Conservation (phyloP, 2,113 vertebrate species). For the Chaenocephalus aceratus region DNA sequence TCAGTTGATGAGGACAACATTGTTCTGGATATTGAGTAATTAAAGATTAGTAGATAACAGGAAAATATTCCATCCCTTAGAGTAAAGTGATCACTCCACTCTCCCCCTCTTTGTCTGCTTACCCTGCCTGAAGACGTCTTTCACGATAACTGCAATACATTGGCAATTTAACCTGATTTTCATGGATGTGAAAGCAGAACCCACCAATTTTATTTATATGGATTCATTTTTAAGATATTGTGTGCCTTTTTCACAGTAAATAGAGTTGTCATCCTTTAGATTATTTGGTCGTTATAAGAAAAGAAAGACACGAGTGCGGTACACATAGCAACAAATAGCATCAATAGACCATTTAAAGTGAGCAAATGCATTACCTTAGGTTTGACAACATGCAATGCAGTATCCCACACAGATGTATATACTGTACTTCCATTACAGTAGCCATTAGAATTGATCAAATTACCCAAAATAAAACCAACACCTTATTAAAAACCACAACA, state of each 20-base stretch:
- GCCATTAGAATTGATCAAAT: not conserved
- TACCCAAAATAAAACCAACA: not conserved
- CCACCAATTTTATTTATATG: slow-evolving; percentile 32
- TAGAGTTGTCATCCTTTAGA: slow-evolving; percentile 21
- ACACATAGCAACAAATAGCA: not conserved
- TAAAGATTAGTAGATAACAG: slow-evolving; percentile 79
- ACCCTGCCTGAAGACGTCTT: slow-evolving; percentile 33
- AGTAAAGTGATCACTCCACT: slow-evolving; percentile 55
- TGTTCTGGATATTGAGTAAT: slow-evolving; percentile 78
- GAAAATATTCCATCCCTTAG: slow-evolving; percentile 58
- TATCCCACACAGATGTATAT: no score
- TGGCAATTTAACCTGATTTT: slow-evolving; percentile 50
- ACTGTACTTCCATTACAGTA: not conserved
- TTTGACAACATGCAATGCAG: not conserved
- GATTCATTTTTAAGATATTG: slow-evolving; percentile 22
- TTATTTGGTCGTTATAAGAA: slow-evolving; percentile 8
- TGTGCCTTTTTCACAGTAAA: slow-evolving; percentile 4
- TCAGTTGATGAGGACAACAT: slow-evolving; percentile 74
- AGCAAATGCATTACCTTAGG: not conserved
- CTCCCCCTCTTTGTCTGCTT: not conserved
- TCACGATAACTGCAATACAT: slow-evolving; percentile 54
- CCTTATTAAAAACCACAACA: not conserved
- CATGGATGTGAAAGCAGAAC: slow-evolving; percentile 28
- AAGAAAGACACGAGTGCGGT: not conserved
- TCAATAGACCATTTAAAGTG: not conserved